Percentiles rank a stretch among this genome's conserved stretches.
Conservation (phyloP, 1,140 invertebrate species). For the Megalopta genalis region DNA sequence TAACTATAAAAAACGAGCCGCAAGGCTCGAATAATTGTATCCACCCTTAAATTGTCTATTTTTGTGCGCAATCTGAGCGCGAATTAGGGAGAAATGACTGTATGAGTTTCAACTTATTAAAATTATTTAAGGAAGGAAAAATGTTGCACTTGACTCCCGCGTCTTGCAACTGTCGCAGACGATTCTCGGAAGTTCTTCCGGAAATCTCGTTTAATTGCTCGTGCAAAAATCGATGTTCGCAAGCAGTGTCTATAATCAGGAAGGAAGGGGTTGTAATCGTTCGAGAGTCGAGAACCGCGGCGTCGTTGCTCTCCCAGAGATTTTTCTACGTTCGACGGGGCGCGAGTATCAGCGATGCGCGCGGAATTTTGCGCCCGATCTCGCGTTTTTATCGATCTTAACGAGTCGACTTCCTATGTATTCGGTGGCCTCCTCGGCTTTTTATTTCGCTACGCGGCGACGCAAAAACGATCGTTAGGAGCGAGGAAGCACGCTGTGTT, state of each 20-base stretch:
- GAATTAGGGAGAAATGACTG: too few species aligned
- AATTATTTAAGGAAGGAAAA: too few species aligned
- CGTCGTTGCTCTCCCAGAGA: neutral
- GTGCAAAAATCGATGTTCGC: constrained; percentile 27
- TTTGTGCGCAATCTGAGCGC: too few species aligned
- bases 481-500: neutral
- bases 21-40: too few species aligned
- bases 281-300: too few species aligned
- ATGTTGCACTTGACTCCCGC: too few species aligned
- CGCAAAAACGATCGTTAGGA: constrained; percentile 4
- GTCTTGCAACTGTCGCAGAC: too few species aligned
- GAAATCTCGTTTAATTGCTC: constrained; percentile 34
- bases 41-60: too few species aligned
- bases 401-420: constrained; percentile 33
- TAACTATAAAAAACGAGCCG: too few species aligned
- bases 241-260: constrained; percentile 32
- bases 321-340: neutral
- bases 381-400: constrained; percentile 17
- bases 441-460: constrained; percentile 10
- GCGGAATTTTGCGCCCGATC: constrained; percentile 24
- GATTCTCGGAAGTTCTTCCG: too few species aligned
- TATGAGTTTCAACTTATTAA: too few species aligned
- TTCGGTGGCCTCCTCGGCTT: constrained; percentile 8
- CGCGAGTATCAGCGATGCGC: neutral
- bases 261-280: neutral